Percentiles rank a stretch among this genome's conserved stretches.
Conservation (phyloP, 1,140 invertebrate species). For the Tribolium madens region DNA sequence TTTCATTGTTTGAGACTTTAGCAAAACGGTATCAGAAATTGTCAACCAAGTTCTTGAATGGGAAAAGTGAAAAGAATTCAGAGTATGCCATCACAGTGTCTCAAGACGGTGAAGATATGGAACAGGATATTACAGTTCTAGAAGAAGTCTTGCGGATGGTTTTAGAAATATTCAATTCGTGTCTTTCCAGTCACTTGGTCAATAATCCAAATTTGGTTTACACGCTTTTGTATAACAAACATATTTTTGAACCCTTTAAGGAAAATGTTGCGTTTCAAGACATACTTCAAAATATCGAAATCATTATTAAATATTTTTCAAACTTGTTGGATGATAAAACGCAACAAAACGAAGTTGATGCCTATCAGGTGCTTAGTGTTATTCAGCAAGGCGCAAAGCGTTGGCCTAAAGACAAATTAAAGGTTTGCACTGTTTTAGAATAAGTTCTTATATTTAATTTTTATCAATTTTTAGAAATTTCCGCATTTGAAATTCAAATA, state of each 20-base stretch:
- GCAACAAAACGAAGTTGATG: conserved; percentile 75
- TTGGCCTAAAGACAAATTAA: conserved; percentile 92
- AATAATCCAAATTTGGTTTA: conserved; percentile 97
- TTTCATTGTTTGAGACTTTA: conserved; percentile 89
- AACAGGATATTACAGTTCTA: conserved; percentile 92
- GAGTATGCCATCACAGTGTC: conserved; percentile 63
- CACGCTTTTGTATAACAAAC: conserved; percentile 92
- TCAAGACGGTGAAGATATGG: conserved; percentile 67
- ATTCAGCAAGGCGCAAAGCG: conserved; percentile 89
- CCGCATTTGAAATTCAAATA: conserved; percentile 99
- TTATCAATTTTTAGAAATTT: conserved; percentile 85
- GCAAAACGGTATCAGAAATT: conserved; percentile 77
- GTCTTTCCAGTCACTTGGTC: conserved; percentile 86
- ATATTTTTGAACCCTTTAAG: conserved; percentile 89
- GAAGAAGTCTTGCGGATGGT: conserved; percentile 98
- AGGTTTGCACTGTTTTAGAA: conserved; percentile 70
- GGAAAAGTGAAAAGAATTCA: conserved; percentile 60
- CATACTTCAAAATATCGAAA: conserved; percentile 96
- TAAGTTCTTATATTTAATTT: background rate
- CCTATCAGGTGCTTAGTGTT: conserved; percentile 84
- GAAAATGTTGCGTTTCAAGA: conserved; percentile 93
- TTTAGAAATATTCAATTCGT: conserved; percentile 96
- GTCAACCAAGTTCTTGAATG: conserved; percentile 54
- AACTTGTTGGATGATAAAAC: conserved; percentile 59
- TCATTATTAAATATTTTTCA: conserved; percentile 74